Evolutionary conservation across 2,797 vertebrate species (phyloP).

Genomic region (Oceanodroma leucorhoa): DNA sequence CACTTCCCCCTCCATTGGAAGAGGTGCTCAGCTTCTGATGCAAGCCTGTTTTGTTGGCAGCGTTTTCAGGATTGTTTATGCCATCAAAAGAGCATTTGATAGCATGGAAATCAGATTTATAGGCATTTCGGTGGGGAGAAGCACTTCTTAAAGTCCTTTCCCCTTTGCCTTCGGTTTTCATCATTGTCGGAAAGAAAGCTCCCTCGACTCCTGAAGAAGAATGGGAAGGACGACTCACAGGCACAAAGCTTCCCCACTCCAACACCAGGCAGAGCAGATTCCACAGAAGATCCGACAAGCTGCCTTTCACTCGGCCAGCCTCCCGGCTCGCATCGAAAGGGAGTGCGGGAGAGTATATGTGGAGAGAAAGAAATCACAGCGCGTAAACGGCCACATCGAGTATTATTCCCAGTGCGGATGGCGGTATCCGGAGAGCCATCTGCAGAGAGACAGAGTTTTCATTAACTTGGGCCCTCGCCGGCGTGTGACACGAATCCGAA

Average conservation of each 20-base stretch:
- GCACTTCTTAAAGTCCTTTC: conserved; percentile 90
- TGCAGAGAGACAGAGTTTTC: conserved; percentile 22
- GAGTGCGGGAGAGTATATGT: background rate
- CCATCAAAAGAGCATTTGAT: conserved; percentile 94
- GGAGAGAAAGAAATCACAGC: conserved; percentile 44
- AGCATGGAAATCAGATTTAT: conserved; percentile 92
- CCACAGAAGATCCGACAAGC: background rate
- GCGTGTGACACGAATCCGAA: background rate
- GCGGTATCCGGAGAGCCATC: conserved; percentile 56
- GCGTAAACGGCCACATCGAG: background rate
- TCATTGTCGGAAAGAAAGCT: conserved; percentile 78
- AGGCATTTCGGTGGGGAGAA: conserved; percentile 91
- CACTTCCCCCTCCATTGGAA: conserved; percentile 65
- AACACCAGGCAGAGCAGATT: background rate
- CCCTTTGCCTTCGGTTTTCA: conserved; percentile 89
- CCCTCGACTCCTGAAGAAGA: background rate
- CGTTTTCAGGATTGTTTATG: conserved; percentile 84
- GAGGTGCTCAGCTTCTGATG: conserved; percentile 76
- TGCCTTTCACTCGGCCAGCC: background rate
- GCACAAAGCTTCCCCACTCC: conserved; percentile 33
- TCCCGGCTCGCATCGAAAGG: background rate
- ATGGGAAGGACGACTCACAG: background rate
- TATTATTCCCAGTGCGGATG: background rate
- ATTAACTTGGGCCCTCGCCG: conserved; percentile 7
- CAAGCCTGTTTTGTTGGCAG: conserved; percentile 79